phyloP scores from a whole-genome alignment of 2,113 vertebrate species.

The Chunga burmeisteri region DNA sequence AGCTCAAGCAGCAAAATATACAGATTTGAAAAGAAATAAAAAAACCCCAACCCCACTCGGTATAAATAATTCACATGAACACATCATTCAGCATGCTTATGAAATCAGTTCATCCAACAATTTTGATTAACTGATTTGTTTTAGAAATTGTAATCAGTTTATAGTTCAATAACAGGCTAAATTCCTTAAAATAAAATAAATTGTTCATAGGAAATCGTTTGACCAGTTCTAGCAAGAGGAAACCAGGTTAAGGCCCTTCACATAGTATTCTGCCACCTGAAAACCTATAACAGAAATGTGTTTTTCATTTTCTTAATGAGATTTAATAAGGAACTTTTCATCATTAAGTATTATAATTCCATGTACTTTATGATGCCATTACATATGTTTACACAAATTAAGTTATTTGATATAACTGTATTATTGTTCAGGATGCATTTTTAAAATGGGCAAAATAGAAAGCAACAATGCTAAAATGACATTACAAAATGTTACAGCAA shows the following conservation, averaged over 20 bases:
- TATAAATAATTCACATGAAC: neutral
- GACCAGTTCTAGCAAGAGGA: slow-evolving; percentile 27
- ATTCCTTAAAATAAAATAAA: slow-evolving; percentile 54
- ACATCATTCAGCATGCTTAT: neutral
- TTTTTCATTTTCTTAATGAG: slow-evolving; percentile 68
- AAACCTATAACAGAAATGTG: slow-evolving; percentile 58
- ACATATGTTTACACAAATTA: slow-evolving; percentile 60
- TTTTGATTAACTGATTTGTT: neutral
- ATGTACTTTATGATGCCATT: slow-evolving; percentile 63
- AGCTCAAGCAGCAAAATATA: neutral
- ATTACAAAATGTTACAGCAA: slow-evolving; percentile 51
- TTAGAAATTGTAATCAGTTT: neutral
- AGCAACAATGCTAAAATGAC: slow-evolving; percentile 47
- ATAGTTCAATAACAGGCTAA: neutral
- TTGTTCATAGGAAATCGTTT: neutral
- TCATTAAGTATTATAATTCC: slow-evolving; percentile 64
- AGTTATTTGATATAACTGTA: slow-evolving; percentile 54
- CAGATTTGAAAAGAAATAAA: neutral
- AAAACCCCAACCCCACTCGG: neutral
- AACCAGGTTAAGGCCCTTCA: slow-evolving; percentile 39
- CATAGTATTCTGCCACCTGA: slow-evolving; percentile 46
- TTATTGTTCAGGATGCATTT: slow-evolving; percentile 66
- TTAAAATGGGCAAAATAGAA: slow-evolving; percentile 59
- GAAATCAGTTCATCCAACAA: neutral
- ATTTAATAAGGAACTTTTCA: slow-evolving; percentile 67